Evolutionary conservation across 2,113 vertebrate genomes (phyloP).

Genomic region (Rynchops niger): DNA sequence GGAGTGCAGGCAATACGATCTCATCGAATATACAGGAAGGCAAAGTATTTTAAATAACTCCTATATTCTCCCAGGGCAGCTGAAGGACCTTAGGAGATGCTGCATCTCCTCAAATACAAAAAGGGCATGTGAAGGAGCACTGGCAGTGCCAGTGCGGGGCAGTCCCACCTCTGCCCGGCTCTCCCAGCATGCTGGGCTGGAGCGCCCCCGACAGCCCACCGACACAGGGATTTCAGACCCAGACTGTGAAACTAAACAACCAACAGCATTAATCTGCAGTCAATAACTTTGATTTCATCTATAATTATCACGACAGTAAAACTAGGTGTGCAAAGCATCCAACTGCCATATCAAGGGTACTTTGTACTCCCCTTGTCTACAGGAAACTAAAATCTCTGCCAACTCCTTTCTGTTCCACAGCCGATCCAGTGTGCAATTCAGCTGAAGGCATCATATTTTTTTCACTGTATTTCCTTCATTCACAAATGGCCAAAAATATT

Average conservation of each 20-base stretch:
- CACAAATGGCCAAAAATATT: not conserved
- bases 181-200: not conserved
- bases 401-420: not conserved
- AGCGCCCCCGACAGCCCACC: accelerated
- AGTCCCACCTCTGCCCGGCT: accelerated
- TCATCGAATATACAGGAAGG: not conserved
- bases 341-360: not conserved
- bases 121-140: not conserved
- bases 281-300: not conserved
- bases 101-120: not conserved
- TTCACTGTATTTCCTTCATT: not conserved
- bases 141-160: not conserved
- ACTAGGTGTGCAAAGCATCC: not conserved
- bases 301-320: not conserved
- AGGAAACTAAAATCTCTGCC: not conserved
- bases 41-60: not conserved
- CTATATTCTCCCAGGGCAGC: not conserved
- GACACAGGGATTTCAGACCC: not conserved
- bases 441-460: not conserved
- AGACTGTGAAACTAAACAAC: not conserved
- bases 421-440: not conserved
- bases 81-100: not conserved
- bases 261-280: not conserved
- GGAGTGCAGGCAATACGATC: accelerated
- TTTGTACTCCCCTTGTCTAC: not conserved